These are phyloP conservation scores for Protophormia terraenovae DNA, from an alignment of 2,888 invertebrate species.

Conservation along the genomic window DNA sequence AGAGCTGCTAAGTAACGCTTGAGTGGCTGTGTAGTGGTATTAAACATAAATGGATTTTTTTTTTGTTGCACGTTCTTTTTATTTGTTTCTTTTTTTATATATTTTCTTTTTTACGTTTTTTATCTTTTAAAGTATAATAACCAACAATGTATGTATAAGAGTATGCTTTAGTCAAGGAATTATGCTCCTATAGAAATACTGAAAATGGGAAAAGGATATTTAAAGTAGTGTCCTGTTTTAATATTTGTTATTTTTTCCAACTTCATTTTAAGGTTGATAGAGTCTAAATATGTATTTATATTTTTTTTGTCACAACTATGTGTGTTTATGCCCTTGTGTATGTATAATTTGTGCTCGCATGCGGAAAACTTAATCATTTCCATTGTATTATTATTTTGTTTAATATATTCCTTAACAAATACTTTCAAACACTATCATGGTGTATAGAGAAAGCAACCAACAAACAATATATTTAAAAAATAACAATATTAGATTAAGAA, in stretches of 20 bases:
- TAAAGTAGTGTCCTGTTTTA: slow-evolving; percentile 54
- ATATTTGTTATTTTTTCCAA: slow-evolving; percentile 13
- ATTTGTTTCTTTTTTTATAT: not conserved
- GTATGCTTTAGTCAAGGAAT: slow-evolving; percentile 22
- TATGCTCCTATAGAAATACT: not conserved
- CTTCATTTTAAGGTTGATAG: slow-evolving; percentile 58
- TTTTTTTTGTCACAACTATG: slow-evolving; percentile 16
- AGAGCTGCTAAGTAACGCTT: slow-evolving; percentile 56
- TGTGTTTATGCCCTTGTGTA: slow-evolving; percentile 8
- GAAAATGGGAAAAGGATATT: not conserved
- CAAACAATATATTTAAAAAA: not conserved
- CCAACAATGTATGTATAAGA: slow-evolving; percentile 1
- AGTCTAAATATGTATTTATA: slow-evolving; percentile 20
- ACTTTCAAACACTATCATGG: slow-evolving; percentile 1
- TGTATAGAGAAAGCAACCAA: not conserved
- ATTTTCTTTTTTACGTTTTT: not conserved
- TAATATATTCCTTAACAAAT: slow-evolving; percentile 62
- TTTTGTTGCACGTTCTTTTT: not conserved
- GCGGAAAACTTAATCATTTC: slow-evolving; percentile 70
- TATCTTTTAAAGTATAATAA: slow-evolving; percentile 14
- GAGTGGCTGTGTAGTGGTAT: slow-evolving; percentile 68
- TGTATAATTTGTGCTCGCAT: slow-evolving; percentile 67
- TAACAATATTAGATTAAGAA: not conserved
- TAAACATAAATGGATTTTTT: slow-evolving; percentile 67
- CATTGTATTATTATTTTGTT: slow-evolving; percentile 65